These are phyloP conservation scores for Cathartes aura DNA, from an alignment of 2,113 vertebrate genomes.

Conservation along the genomic window DNA sequence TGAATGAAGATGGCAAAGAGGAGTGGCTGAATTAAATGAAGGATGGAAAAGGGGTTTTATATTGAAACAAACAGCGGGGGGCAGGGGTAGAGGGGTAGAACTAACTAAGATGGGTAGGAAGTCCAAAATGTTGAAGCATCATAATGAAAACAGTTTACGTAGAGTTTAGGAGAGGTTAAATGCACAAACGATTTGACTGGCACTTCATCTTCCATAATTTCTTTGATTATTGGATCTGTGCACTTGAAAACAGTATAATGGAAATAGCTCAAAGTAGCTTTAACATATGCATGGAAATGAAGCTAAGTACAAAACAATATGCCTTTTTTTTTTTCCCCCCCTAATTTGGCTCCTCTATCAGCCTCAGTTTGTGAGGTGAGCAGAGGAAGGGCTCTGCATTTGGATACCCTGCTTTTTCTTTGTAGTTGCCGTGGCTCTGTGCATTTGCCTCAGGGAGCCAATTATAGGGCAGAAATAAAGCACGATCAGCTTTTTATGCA, in stretches of 20 bases:
- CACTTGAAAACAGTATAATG: background rate
- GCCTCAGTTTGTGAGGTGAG: background rate
- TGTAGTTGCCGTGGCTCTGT: background rate
- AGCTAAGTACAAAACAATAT: background rate
- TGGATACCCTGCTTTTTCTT: background rate
- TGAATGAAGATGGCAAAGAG: background rate
- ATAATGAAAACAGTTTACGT: background rate
- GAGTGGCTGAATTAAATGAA: background rate
- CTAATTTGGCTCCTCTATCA: background rate
- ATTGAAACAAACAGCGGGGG: accelerated
- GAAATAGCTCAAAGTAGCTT: background rate
- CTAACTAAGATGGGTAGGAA: background rate
- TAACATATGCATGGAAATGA: background rate
- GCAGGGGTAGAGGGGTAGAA: background rate
- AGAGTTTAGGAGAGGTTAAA: background rate
- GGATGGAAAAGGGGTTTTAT: background rate
- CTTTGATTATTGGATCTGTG: background rate
- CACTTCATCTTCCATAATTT: background rate
- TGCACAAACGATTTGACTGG: accelerated
- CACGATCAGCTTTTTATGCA: background rate
- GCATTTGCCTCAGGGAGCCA: slow-evolving; percentile 29
- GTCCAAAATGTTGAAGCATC: background rate
- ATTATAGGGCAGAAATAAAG: slow-evolving; percentile 31
- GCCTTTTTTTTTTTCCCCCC: background rate
- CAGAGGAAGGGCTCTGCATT: background rate